These are phyloP conservation scores for Formica selysi DNA, from an alignment of 1,140 invertebrate species.

Conservation along the genomic window DNA sequence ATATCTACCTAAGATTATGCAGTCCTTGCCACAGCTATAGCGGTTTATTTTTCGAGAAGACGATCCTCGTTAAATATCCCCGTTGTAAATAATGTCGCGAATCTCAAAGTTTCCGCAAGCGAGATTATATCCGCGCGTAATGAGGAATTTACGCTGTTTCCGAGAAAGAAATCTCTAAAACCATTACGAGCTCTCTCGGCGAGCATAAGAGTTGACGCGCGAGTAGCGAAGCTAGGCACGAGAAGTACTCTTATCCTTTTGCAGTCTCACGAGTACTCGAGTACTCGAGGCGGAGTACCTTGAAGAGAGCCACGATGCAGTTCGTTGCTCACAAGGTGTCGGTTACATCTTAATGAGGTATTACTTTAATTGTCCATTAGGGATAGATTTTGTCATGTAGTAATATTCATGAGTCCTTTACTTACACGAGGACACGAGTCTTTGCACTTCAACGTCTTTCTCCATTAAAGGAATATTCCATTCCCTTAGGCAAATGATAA, in stretches of 20 bases:
- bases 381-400: conserved; percentile 14
- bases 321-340: conserved; percentile 37
- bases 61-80: not conserved
- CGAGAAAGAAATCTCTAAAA: conserved; percentile 62
- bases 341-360: conserved; percentile 57
- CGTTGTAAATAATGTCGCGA: conserved; percentile 10
- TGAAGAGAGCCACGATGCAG: not conserved
- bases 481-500: conserved; percentile 11
- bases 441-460: conserved; percentile 32
- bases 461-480: conserved; percentile 15
- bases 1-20: not conserved
- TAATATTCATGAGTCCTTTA: conserved; percentile 27
- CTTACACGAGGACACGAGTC: conserved; percentile 30
- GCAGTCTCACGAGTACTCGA: conserved; percentile 8
- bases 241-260: conserved; percentile 39
- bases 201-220: conserved; percentile 45
- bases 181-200: conserved; percentile 44
- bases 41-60: not conserved
- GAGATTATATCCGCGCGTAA: conserved; percentile 40
- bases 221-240: conserved; percentile 2
- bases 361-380: conserved; percentile 61
- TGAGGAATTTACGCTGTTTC: conserved; percentile 27
- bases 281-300: conserved; percentile 45
- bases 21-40: not conserved
- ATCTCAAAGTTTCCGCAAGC: conserved; percentile 18